Conservation (phyloP, 1,140 invertebrate species). For the Popillia japonica region DNA sequence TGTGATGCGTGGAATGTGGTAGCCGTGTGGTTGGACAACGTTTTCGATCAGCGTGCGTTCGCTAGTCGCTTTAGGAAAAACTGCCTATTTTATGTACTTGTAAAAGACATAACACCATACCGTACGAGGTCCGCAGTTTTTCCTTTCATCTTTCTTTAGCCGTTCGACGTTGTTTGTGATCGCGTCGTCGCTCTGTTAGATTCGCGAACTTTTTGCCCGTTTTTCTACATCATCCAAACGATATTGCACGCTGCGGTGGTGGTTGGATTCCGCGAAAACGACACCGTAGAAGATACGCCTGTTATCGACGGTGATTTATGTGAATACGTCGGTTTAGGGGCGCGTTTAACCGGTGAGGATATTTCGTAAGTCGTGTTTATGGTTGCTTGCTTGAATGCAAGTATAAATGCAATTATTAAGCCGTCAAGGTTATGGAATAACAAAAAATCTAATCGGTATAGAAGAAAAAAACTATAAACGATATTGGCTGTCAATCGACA, state of each 20-base stretch:
- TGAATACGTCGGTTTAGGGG: background rate
- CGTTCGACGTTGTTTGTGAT: background rate
- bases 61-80: constrained; percentile 25
- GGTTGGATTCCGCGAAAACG: background rate
- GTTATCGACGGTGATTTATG: background rate
- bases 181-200: constrained; percentile 9
- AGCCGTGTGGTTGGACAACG: constrained; percentile 3
- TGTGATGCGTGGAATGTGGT: constrained; percentile 3
- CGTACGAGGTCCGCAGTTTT: constrained; percentile 21
- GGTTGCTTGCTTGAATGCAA: too few species aligned
- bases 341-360: background rate
- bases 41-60: background rate
- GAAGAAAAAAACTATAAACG: too few species aligned
- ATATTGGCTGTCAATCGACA: too few species aligned
- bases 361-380: too few species aligned
- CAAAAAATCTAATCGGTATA: too few species aligned
- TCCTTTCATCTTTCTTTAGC: constrained; percentile 8
- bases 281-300: background rate
- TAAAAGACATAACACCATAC: constrained; percentile 30
- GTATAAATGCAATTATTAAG: too few species aligned
- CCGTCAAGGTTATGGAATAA: too few species aligned
- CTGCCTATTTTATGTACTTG: constrained; percentile 27
- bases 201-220: background rate
- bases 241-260: background rate
- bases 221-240: constrained; percentile 12